These are phyloP conservation scores for Parnassius orleans DNA, from an alignment of 2,888 invertebrate genomes.

Conservation along the genomic window DNA sequence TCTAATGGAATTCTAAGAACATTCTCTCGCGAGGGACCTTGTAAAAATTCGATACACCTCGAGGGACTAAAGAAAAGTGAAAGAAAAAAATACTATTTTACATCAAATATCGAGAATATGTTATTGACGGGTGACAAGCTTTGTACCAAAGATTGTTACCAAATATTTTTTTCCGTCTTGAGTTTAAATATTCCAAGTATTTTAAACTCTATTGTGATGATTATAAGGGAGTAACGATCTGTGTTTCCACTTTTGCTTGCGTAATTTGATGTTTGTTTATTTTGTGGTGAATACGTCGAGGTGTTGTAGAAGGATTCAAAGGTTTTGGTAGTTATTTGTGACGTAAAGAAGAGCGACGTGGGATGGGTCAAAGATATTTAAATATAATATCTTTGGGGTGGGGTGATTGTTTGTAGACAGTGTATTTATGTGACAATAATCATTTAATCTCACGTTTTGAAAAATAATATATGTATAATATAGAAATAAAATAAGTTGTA, in stretches of 20 bases:
- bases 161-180: not conserved
- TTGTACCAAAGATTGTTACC: slow-evolving; percentile 17
- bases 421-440: too few species aligned
- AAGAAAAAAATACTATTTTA: slow-evolving; percentile 42
- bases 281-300: slow-evolving; percentile 20
- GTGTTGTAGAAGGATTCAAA: slow-evolving; percentile 21
- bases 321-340: slow-evolving; percentile 24
- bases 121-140: slow-evolving; percentile 41
- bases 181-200: not conserved
- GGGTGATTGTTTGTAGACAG: too few species aligned
- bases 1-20: slow-evolving; percentile 48
- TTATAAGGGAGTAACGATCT: slow-evolving; percentile 1
- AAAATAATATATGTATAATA: too few species aligned
- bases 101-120: slow-evolving; percentile 38
- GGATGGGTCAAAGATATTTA: too few species aligned
- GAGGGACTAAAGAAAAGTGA: slow-evolving; percentile 29
- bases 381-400: too few species aligned
- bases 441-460: too few species aligned
- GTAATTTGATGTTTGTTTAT: slow-evolving; percentile 5
- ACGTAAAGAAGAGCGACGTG: slow-evolving; percentile 16
- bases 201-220: not conserved
- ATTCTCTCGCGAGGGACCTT: slow-evolving; percentile 40
- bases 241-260: not conserved
- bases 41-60: slow-evolving; percentile 53
- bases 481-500: too few species aligned